Evolutionary conservation across 2,888 invertebrate genomes (phyloP), one percentile per base, ranked within the genome.

Genomic region (Eustalomyia histrio): DNA sequence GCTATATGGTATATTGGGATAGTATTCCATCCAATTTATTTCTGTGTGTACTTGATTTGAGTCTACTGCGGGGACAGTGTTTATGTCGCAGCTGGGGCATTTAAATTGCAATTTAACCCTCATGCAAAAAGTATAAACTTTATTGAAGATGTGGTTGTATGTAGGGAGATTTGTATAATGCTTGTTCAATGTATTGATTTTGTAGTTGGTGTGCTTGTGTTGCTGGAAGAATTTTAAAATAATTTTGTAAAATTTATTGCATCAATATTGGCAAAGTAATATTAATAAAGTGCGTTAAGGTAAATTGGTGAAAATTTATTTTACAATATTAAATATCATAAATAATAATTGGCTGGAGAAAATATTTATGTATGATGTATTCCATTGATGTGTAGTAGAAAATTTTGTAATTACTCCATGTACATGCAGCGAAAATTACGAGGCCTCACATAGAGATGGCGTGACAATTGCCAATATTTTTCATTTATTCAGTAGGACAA

Each of bases 31-130:
- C n/a, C n/a, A n/a, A n/a, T n/a, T n/a, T n/a, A n/a, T n/a, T n/a
- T n/a, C n/a, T 76, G 63, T 58, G n/a, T 12, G 39, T 47, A 47
- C 10, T n/a, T n/a, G n/a, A 39, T 47, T 47, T n/a, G 3, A 47
- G 43, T 47, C 43, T n/a, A 47, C 43, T 6, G 5, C 14, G 6
- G n/a, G n/a, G n/a, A n/a, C n/a, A n/a, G 1, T 2, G 2, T n/a
- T 47, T 47, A 1, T n/a, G 43, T 47, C 43, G 43, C 43, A 47
- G 43, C 43, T 47, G 43, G 43, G 6, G n/a, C n/a, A 47, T 47
- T 47, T 47, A 47, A 47, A 47, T 47, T 47, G 43, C 43, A 47
- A 47, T 47, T 47, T 47, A n/a, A 47, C 43, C 43, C 43, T 6
- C 43, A 14, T 39, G 14, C 39, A 39, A 47, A 47, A n/a, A 5